Percentiles rank a stretch among this genome's conserved stretches.
Conservation (phyloP, 2,113 vertebrate species). For the Psophia crepitans region DNA sequence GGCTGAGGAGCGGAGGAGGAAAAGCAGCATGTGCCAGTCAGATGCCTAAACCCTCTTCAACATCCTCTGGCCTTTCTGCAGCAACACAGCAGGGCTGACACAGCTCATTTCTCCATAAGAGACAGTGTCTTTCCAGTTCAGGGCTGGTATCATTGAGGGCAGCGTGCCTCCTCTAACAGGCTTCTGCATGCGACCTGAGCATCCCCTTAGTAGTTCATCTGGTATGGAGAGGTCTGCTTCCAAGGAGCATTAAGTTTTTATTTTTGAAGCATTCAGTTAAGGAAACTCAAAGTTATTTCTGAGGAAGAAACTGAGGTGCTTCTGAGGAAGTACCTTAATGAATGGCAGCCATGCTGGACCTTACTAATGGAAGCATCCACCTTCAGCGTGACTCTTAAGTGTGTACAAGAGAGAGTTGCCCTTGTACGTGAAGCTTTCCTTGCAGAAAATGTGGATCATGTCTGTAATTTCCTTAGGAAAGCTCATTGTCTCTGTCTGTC, state of each 20-base stretch:
- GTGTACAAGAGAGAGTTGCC: background rate
- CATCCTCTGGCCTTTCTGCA: background rate
- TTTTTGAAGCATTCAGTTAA: background rate
- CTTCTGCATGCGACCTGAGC: background rate
- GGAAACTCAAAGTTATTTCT: background rate
- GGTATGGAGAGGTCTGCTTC: background rate
- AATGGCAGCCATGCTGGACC: background rate
- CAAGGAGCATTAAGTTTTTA: background rate
- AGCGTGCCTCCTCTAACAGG: background rate
- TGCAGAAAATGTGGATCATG: background rate
- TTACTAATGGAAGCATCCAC: background rate
- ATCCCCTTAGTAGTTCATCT: background rate
- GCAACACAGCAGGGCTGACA: background rate
- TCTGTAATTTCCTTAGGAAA: background rate
- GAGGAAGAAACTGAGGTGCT: background rate
- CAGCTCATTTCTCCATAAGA: background rate
- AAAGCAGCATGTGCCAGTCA: slow-evolving; percentile 9
- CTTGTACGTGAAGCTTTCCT: background rate
- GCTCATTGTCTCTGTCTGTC: background rate
- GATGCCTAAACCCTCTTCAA: background rate
- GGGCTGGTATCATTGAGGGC: background rate
- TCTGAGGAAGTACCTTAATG: background rate
- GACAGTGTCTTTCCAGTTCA: background rate
- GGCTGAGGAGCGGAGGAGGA: background rate
- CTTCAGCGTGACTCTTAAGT: background rate